Evolutionary conservation across 2,888 invertebrate genomes (phyloP).

Genomic region (Orthosia cruda): DNA sequence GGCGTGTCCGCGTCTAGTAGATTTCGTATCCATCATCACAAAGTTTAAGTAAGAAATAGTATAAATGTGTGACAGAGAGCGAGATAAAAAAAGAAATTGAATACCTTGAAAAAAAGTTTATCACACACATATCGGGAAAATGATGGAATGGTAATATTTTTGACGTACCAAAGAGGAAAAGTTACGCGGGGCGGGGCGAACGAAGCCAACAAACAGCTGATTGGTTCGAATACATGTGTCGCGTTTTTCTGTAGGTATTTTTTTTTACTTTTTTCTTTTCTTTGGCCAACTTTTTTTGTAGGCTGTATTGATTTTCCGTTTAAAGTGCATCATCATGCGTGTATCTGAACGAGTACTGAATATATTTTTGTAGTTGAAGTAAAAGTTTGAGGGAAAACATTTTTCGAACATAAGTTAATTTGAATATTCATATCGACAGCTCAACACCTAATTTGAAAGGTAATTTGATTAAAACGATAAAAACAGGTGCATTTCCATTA

Average conservation of each 20-base stretch:
- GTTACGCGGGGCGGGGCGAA: slow-evolving; percentile 87
- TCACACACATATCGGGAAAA: slow-evolving; percentile 69
- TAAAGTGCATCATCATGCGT: slow-evolving; percentile 35
- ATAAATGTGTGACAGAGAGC: slow-evolving; percentile 25
- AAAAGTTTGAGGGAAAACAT: not conserved
- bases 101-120: slow-evolving; percentile 62
- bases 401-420: slow-evolving; percentile 11
- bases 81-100: slow-evolving; percentile 43
- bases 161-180: slow-evolving; percentile 87
- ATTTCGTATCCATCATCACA: not conserved
- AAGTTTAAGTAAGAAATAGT: slow-evolving; percentile 32
- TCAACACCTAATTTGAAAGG: slow-evolving; percentile 66
- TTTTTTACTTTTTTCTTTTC: slow-evolving; percentile 75
- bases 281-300: slow-evolving; percentile 65
- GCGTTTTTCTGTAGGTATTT: slow-evolving; percentile 90
- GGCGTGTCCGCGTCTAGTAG: slow-evolving; percentile 10
- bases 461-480: slow-evolving; percentile 68
- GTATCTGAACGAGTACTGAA: slow-evolving; percentile 27
- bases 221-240: slow-evolving; percentile 89
- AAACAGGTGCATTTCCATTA: slow-evolving; percentile 64
- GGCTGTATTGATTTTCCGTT: slow-evolving; percentile 61
- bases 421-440: slow-evolving; percentile 46
- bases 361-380: slow-evolving; percentile 6
- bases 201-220: slow-evolving; percentile 87
- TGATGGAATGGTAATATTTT: slow-evolving; percentile 84